These are phyloP conservation scores for Magallana gigas DNA, from an alignment of 1,140 invertebrate genomes.

Conservation along the genomic window DNA sequence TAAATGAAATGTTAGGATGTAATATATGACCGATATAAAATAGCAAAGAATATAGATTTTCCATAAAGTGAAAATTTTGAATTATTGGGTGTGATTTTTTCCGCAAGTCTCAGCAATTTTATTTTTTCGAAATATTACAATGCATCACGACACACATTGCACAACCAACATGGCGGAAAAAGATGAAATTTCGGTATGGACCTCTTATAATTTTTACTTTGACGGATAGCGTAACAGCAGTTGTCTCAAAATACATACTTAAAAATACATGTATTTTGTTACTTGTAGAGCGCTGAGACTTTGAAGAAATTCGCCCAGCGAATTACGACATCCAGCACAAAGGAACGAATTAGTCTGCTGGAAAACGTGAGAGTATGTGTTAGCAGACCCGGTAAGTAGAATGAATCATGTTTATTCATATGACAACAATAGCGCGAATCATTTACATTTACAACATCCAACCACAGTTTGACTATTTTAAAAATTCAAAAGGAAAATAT, in stretches of 20 bases:
- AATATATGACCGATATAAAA: too few relatives aligned
- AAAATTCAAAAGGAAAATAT: neutral
- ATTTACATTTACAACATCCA: too few relatives aligned
- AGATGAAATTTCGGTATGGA: conserved; percentile 73
- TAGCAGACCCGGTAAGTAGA: conserved; percentile 85
- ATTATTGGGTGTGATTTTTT: neutral
- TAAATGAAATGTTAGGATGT: too few relatives aligned
- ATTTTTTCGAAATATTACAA: neutral
- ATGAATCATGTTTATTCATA: conserved; percentile 15
- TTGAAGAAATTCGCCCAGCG: conserved; percentile 89
- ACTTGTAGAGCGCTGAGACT: conserved; percentile 84
- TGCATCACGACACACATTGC: conserved; percentile 51
- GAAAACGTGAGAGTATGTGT: conserved; percentile 87
- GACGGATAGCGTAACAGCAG: neutral
- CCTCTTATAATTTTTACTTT: conserved; percentile 31
- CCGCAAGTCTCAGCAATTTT: neutral
- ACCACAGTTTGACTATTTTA: neutral
- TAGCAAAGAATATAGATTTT: too few relatives aligned
- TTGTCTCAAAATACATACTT: conserved; percentile 20
- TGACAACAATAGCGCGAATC: neutral
- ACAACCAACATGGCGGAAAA: conserved; percentile 77
- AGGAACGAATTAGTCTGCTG: conserved; percentile 86
- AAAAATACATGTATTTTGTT: conserved; percentile 72
- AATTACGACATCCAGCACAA: conserved; percentile 88
- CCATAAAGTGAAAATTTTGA: too few relatives aligned